Conservation (phyloP, 2,113 vertebrate genomes). For the Pontoporia blainvillei region DNA sequence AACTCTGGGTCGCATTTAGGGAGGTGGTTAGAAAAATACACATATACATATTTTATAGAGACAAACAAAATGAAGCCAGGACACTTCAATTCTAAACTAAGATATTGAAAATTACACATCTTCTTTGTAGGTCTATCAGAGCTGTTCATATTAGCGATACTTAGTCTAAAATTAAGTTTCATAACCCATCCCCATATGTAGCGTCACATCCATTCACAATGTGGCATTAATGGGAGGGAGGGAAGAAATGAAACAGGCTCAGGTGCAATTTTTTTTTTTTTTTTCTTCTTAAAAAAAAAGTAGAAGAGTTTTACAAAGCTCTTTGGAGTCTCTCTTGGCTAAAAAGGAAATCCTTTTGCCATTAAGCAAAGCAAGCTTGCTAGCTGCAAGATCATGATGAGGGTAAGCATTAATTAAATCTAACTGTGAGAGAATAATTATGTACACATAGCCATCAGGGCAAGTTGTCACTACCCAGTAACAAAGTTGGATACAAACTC, state of each 20-base stretch:
- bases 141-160: slow-evolving; percentile 41
- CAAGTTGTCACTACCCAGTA: slow-evolving; percentile 76
- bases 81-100: slow-evolving; percentile 18
- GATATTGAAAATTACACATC: slow-evolving; percentile 49
- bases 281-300: neutral
- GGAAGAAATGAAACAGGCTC: slow-evolving; percentile 38
- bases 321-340: slow-evolving; percentile 59
- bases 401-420: slow-evolving; percentile 84
- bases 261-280: neutral
- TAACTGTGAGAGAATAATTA: slow-evolving; percentile 80
- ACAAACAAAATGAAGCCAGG: slow-evolving; percentile 57
- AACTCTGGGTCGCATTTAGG: slow-evolving; percentile 40
- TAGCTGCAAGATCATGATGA: slow-evolving; percentile 79
- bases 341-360: slow-evolving; percentile 66
- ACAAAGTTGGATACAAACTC: slow-evolving; percentile 80
- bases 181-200: slow-evolving; percentile 29
- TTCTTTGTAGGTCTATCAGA: slow-evolving; percentile 17
- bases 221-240: neutral
- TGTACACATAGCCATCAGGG: slow-evolving; percentile 78
- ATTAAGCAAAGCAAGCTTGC: slow-evolving; percentile 49
- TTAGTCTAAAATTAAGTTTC: slow-evolving; percentile 65
- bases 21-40: slow-evolving; percentile 58
- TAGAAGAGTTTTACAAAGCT: slow-evolving; percentile 30
- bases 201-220: slow-evolving; percentile 44
- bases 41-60: slow-evolving; percentile 35